Evolutionary conservation across 2,888 invertebrate genomes (phyloP), one percentile per base, ranked within the genome.

Genomic region (Synergus itoensis): DNA sequence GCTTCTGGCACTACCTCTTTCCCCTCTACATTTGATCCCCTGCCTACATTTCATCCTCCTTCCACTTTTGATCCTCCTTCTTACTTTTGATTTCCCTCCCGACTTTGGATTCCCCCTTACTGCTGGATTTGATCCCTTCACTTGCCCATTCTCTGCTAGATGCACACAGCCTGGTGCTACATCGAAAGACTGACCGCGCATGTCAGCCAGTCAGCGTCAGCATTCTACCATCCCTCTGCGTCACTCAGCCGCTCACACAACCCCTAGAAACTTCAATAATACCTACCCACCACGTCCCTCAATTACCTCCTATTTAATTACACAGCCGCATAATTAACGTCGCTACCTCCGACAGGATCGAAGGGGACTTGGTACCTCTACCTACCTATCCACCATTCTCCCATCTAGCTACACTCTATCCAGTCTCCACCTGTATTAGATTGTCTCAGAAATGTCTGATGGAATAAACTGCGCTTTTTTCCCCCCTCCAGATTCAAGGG

Each of bases 251-350:
- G 48, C 80, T 65, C 77, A 78, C 76, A 79, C 81, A 82, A 84
- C 86, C 87, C 87, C 88, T 87, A 84, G 88, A 90, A 90, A 89
- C 90, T 89, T 89, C 89, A 89, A 88, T 89, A 89, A 89, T 89
- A 89, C 87, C 87, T 89, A 89, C 87, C 87, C 86, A 87, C 86
- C 86, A 85, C 86, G 85, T 88, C 88, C 87, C 88, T 87, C 87
- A 89, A 89, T 90, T 89, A 89, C 88, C 88, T 86, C 81, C 87
- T 87, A 90, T 88, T 90, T 89, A 89, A 89, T 89, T 90, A 89
- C 87, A 86, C 82, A 84, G 85, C 85, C 86, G 88, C 87, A 89
- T 90, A 90, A 89, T 88, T 88, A 88, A 90, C 87, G 86, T 85
- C 85, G 84, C 86, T 86, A 79, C 79, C 79, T 76, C 79, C 77